Base-by-base conservation (phyloP, 2,113 vertebrate genomes). In the Carettochelys insculpta region DNA sequence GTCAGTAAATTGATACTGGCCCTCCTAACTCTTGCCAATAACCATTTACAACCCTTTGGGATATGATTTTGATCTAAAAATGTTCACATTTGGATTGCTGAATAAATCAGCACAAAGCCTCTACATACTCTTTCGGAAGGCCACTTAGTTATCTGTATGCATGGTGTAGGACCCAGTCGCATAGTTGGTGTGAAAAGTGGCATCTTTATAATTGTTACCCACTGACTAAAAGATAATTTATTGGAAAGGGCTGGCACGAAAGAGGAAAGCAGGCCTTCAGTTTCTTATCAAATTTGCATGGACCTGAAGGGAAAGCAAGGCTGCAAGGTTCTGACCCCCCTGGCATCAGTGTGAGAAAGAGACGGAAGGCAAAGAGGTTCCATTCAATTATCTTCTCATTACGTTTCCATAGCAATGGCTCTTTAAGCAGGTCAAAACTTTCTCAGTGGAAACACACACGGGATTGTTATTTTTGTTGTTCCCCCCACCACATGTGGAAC, bases 301-400 rank as follows among this genome's bases (percentile, higher is more conserved):
- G 95, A 95, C 94, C 95, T 95, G 85, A 89, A 89, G 93, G 95
- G 94, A 96, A 93, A 88, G 89, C 75, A 84, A 89, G 85, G 89
- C 92, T 87, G 83, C 94, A 82, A 95, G 92, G 95, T 82, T 92
- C 38, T 92, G 97, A 94, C 97, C 94, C 91, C 85, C 79, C 87
- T 95, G 95, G 97, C 96, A 97, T 92, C 92, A 80, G 92, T 96
- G 92, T 97, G 94, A 89, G 97, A 97, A 97, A 96, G 88, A 82
- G 94, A 97, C 45, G 84, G 94, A 95, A 96, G 87, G 93, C 92
- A 97, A 96, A 98, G 97, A 96, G 88, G 78, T 96, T 97, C 97
- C 97, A 98, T 98, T 98, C 98, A 98, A 98, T 98, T 98, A 98
- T 97, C 98, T 98, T 98, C 97, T 98, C 97, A 97, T 98, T 97